phyloP scores from a whole-genome alignment of 1,140 invertebrate genomes.

The Mylabris phalerata region DNA sequence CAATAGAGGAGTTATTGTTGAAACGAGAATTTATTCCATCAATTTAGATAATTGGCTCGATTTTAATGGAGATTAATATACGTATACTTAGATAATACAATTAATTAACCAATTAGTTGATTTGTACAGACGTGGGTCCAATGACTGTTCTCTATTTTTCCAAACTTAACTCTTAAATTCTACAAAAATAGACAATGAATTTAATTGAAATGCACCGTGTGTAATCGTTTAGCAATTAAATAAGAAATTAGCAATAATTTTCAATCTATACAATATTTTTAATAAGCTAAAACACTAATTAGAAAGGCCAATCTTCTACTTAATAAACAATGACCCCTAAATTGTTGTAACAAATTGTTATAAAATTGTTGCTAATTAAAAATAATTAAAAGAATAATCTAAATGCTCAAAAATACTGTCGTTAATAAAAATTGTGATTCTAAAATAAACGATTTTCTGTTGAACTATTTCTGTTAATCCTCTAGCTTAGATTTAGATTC shows the following conservation, averaged over 20 bases:
- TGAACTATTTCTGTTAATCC: background rate
- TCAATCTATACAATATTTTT: constrained; percentile 9
- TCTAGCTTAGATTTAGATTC: background rate
- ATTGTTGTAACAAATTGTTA: background rate
- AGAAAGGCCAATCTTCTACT: constrained; percentile 1
- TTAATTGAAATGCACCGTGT: constrained; percentile 13
- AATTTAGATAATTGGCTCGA: background rate
- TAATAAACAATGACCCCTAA: no score
- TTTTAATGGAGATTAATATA: background rate
- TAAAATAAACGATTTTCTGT: background rate
- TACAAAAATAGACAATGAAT: background rate
- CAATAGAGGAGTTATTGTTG: background rate
- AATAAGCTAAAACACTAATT: constrained; percentile 9
- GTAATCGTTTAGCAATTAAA: background rate
- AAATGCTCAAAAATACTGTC: constrained; percentile 1
- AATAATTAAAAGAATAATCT: constrained; percentile 1
- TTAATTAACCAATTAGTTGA: background rate
- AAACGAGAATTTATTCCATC: no score
- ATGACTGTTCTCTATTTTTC: constrained; percentile 22
- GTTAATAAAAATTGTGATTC: constrained; percentile 8
- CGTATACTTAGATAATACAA: background rate
- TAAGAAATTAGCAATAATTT: constrained; percentile 6
- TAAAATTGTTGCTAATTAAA: constrained; percentile 7
- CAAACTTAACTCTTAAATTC: background rate
- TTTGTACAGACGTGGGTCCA: constrained; percentile 22